Conservation (phyloP, 2,797 vertebrate species). For the Cygnus olor region DNA sequence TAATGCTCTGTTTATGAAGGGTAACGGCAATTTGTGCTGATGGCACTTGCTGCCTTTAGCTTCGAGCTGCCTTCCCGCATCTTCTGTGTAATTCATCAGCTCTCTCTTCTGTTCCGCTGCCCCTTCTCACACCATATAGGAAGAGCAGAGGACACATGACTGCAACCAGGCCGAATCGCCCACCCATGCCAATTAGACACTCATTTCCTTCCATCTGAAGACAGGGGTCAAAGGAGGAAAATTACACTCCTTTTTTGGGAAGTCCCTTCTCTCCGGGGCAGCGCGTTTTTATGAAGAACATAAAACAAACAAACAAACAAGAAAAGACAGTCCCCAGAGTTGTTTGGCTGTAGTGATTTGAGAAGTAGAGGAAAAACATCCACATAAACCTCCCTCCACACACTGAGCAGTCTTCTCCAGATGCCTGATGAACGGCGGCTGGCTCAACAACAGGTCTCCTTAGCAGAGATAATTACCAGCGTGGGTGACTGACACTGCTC, state of each 20-base stretch:
- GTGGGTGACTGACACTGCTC: background rate
- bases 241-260: background rate
- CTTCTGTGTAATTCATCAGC: constrained; percentile 87
- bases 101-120: background rate
- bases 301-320: constrained; percentile 4
- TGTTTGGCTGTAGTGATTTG: background rate
- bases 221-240: constrained; percentile 16
- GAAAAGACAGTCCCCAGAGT: background rate
- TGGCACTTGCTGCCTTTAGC: constrained; percentile 84
- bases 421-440: background rate
- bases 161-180: background rate
- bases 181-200: background rate
- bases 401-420: background rate
- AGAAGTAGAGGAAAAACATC: background rate
- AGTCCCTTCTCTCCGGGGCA: background rate
- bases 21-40: constrained; percentile 84
- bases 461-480: constrained; percentile 22
- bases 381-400: background rate
- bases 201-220: background rate
- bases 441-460: constrained; percentile 59
- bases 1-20: constrained; percentile 81
- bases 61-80: constrained; percentile 87
- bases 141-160: background rate
- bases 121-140: background rate
- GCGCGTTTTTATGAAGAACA: background rate